phyloP scores from a whole-genome alignment of 2,888 invertebrate genomes.

The Macaria liturata region DNA sequence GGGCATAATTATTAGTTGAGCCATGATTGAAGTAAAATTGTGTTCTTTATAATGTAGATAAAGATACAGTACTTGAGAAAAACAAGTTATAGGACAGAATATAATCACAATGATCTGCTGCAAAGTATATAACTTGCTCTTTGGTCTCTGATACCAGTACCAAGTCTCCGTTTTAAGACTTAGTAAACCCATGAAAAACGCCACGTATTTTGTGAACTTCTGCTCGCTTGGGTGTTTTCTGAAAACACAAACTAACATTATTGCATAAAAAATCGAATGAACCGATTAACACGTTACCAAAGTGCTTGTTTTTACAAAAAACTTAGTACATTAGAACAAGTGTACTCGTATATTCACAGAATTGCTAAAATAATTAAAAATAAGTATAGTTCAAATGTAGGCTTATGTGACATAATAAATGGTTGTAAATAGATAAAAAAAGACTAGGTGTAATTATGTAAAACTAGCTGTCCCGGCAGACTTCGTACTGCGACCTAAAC shows the following conservation, averaged over 20 bases:
- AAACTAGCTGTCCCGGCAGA: too few relatives aligned
- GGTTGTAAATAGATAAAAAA: too few relatives aligned
- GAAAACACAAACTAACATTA: not conserved
- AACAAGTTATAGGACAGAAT: slow-evolving; percentile 5
- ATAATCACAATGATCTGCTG: slow-evolving; percentile 2
- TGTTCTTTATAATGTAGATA: slow-evolving; percentile 6
- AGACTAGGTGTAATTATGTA: too few relatives aligned
- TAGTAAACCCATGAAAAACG: slow-evolving; percentile 5
- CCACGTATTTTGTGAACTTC: not conserved
- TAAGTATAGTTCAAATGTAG: too few relatives aligned
- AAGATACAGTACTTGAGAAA: slow-evolving; percentile 9
- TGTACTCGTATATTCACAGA: too few relatives aligned
- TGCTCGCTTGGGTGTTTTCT: not conserved
- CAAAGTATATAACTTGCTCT: not conserved
- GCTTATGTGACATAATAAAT: too few relatives aligned
- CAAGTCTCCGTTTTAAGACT: slow-evolving; percentile 14
- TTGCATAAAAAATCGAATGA: too few relatives aligned
- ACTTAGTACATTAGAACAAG: too few relatives aligned
- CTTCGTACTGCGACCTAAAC: too few relatives aligned
- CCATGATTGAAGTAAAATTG: slow-evolving; percentile 13
- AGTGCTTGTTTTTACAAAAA: too few relatives aligned
- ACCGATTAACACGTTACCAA: too few relatives aligned
- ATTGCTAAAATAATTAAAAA: too few relatives aligned
- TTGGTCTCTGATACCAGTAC: slow-evolving; percentile 8
- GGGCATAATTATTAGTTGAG: not conserved